A percentile compares a stretch with the other conserved stretches of the same genome.
Conservation (phyloP, 2,113 vertebrate genomes). For the Strix uralensis region DNA sequence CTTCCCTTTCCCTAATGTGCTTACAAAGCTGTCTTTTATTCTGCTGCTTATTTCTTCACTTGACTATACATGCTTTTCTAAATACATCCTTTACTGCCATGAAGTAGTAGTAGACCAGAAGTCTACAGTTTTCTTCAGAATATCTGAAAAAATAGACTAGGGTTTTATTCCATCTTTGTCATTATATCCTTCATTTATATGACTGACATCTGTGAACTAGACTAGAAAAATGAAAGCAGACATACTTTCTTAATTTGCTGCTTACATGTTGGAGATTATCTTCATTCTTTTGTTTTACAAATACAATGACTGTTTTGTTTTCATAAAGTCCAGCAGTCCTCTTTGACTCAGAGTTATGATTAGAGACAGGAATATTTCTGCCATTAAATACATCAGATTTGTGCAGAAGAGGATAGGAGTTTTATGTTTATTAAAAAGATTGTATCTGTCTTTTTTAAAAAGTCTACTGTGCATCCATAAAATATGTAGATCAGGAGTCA, state of each 20-base stretch:
- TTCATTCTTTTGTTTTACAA: not conserved
- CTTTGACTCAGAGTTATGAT: not conserved
- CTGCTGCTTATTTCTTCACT: not conserved
- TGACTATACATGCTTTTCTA: not conserved
- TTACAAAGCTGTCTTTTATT: not conserved
- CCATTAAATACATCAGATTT: not conserved
- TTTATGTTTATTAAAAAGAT: not conserved
- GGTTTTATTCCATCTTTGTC: not conserved
- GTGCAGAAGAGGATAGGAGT: not conserved
- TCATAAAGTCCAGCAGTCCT: not conserved
- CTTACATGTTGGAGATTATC: not conserved
- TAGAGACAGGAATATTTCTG: not conserved
- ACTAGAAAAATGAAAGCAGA: not conserved
- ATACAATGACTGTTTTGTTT: not conserved
- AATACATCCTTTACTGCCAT: not conserved
- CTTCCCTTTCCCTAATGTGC: not conserved
- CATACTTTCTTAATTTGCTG: not conserved
- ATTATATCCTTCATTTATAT: not conserved
- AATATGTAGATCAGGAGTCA: not conserved
- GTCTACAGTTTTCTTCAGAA: not conserved
- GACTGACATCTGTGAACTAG: not conserved
- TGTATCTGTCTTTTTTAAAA: not conserved
- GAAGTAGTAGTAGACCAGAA: not conserved
- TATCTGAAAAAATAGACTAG: not conserved
- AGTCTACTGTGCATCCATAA: not conserved